Evolutionary conservation across 2,797 vertebrate genomes (phyloP).

Genomic region (Leptoclinus maculatus): DNA sequence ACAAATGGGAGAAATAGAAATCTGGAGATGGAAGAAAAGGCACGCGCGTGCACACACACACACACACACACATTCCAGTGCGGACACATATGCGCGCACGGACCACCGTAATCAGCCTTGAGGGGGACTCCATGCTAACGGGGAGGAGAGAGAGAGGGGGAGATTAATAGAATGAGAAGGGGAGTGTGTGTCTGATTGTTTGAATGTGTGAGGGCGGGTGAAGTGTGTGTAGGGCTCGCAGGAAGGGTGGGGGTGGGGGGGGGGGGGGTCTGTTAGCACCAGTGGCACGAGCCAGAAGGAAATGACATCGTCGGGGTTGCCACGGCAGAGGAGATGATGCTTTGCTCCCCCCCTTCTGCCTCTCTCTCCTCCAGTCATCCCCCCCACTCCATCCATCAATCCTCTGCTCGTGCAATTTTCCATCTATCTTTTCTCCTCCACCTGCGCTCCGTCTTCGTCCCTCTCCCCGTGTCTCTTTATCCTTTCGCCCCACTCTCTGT

Average conservation of each 20-base stretch:
- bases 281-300: constrained; percentile 52
- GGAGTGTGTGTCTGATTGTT: constrained; percentile 38
- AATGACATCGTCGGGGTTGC: constrained; percentile 66
- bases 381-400: constrained; percentile 57
- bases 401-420: constrained; percentile 18
- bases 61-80: constrained; percentile 12
- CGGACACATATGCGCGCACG: constrained; percentile 13
- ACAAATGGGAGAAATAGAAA: not conserved
- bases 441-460: constrained; percentile 25
- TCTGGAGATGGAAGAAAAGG: not conserved
- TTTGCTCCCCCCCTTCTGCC: not conserved
- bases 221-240: constrained; percentile 18
- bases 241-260: not conserved
- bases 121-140: constrained; percentile 45
- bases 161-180: constrained; percentile 68
- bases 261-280: constrained; percentile 31
- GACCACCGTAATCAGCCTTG: constrained; percentile 59
- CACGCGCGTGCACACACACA: not conserved
- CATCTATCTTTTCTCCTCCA: constrained; percentile 30
- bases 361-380: constrained; percentile 38
- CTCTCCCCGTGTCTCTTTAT: constrained; percentile 33
- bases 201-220: constrained; percentile 28
- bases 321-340: constrained; percentile 40
- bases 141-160: constrained; percentile 34
- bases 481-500: constrained; percentile 18